Evolutionary conservation across 2,113 vertebrate genomes (phyloP).

Genomic region (Tursiops truncatus): DNA sequence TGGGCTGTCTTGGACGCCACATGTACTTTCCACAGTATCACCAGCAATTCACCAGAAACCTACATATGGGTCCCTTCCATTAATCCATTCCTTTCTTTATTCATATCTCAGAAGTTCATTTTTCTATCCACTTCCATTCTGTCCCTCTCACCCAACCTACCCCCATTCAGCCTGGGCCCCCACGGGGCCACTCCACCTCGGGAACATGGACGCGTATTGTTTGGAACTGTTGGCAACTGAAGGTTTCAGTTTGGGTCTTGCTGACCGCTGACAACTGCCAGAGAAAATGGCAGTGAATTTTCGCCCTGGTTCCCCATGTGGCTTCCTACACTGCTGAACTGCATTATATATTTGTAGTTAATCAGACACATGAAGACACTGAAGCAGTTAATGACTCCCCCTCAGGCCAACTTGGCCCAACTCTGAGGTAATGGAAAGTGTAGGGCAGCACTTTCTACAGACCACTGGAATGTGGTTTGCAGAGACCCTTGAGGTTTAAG

Average conservation of each 20-base stretch:
- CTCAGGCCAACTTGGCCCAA: background rate
- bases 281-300: background rate
- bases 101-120: background rate
- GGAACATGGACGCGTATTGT: background rate
- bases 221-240: background rate
- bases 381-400: background rate
- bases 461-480: background rate
- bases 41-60: constrained; percentile 63
- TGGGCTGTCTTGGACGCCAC: constrained; percentile 64
- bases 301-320: background rate
- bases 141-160: background rate
- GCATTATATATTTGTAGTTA: background rate
- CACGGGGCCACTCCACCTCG: background rate
- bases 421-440: constrained; percentile 27
- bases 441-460: background rate
- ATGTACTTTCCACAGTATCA: constrained; percentile 59
- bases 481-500: background rate
- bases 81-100: background rate
- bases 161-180: background rate
- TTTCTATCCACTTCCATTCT: background rate
- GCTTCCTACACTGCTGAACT: background rate
- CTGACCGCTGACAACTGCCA: constrained; percentile 37
- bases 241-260: background rate
- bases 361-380: background rate
- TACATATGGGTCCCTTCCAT: constrained; percentile 26